phyloP scores from a whole-genome alignment of 1,140 invertebrate species.

The Telenomus remus region DNA sequence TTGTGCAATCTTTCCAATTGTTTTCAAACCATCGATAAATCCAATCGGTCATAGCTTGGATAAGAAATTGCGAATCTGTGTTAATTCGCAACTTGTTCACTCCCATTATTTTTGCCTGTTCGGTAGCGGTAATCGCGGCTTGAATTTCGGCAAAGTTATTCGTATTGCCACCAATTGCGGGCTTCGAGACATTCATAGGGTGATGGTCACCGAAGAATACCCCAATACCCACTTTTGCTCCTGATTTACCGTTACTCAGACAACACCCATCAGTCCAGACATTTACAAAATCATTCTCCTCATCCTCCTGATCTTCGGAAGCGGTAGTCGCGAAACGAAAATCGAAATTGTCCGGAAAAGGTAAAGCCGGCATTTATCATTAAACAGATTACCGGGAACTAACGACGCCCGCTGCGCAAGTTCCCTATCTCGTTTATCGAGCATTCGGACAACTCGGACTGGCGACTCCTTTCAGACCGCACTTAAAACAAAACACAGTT shows the following conservation, averaged over 20 bases:
- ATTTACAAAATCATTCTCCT: not conserved
- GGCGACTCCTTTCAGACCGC: not conserved
- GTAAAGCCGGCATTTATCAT: no score
- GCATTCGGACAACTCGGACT: not conserved
- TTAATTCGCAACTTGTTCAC: not conserved
- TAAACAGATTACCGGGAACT: no score
- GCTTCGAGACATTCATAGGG: conserved; percentile 3
- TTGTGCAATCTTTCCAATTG: conserved; percentile 9
- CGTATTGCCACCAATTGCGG: not conserved
- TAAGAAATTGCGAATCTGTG: conserved; percentile 8
- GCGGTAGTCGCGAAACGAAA: no score
- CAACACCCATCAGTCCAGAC: conserved; percentile 10
- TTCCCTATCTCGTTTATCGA: no score
- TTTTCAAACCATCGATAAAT: not conserved
- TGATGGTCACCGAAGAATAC: conserved; percentile 9
- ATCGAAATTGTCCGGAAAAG: not conserved
- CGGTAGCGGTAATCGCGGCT: conserved; percentile 4
- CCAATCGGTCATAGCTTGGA: conserved; percentile 5
- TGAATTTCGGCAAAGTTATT: conserved; percentile 15
- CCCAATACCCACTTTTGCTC: conserved; percentile 9
- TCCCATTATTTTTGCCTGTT: not conserved
- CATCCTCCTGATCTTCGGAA: no score
- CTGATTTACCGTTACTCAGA: not conserved
- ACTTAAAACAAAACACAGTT: not conserved
- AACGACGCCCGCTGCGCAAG: no score